These are phyloP conservation scores for Hermetia illucens DNA, from an alignment of 1,140 invertebrate genomes.

Conservation along the genomic window DNA sequence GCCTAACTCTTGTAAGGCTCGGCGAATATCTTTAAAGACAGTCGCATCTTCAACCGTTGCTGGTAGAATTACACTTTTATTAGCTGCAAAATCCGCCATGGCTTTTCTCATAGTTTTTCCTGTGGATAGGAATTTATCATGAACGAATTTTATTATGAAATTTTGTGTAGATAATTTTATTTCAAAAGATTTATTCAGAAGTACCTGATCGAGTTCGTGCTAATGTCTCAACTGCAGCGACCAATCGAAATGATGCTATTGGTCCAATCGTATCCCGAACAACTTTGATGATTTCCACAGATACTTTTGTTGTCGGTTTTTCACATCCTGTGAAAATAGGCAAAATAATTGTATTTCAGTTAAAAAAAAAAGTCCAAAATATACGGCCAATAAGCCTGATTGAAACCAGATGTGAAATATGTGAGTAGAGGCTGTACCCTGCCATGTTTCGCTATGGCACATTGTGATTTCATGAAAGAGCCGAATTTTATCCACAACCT, in stretches of 20 bases:
- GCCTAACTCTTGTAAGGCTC: conserved; percentile 56
- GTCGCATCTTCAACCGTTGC: conserved; percentile 77
- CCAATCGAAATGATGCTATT: conserved; percentile 72
- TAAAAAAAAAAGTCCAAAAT: neutral
- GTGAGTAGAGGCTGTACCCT: too few species aligned
- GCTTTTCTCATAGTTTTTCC: conserved; percentile 77
- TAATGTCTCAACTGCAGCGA: conserved; percentile 58
- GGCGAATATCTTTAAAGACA: conserved; percentile 63
- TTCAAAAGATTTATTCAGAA: conserved; percentile 4
- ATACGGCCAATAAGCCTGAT: too few species aligned
- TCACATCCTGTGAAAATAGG: conserved; percentile 11
- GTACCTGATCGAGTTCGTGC: conserved; percentile 59
- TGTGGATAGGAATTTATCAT: conserved; percentile 7
- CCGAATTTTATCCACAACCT: too few species aligned
- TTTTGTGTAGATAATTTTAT: neutral
- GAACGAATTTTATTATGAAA: conserved; percentile 4
- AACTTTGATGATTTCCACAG: conserved; percentile 48
- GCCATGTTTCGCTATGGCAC: too few species aligned
- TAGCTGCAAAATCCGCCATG: conserved; percentile 66
- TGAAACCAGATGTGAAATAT: too few species aligned
- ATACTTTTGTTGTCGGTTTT: conserved; percentile 43
- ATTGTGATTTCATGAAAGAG: too few species aligned
- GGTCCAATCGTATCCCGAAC: conserved; percentile 75
- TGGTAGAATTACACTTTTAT: conserved; percentile 62
- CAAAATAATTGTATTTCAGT: conserved; percentile 2